These are phyloP conservation scores for Latrodectus geometricus DNA, from an alignment of 1,140 invertebrate genomes.

Conservation along the genomic window DNA sequence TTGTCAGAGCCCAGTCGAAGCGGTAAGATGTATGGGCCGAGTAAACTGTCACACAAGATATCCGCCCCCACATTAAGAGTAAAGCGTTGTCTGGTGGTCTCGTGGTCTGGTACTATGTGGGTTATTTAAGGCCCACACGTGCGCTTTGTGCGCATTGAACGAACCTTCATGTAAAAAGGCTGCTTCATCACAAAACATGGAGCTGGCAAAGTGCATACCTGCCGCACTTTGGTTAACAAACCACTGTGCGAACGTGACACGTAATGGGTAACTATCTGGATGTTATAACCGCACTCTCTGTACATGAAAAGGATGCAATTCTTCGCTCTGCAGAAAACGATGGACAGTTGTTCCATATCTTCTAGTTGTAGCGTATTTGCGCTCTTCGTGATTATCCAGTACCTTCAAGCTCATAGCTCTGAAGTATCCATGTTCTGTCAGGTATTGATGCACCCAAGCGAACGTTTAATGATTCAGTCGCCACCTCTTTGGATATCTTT, in stretches of 20 bases:
- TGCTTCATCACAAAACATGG: background rate
- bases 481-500: background rate
- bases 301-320: background rate
- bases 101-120: too few relatives aligned
- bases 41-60: too few relatives aligned
- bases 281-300: too few relatives aligned
- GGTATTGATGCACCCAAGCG: slow-evolving; percentile 4
- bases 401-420: background rate
- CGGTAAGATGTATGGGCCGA: too few relatives aligned
- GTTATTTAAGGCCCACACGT: too few relatives aligned
- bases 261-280: background rate
- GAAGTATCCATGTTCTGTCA: background rate
- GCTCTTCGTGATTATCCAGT: background rate
- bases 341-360: background rate
- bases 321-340: background rate
- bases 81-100: background rate
- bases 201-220: background rate
- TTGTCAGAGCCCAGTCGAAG: too few relatives aligned
- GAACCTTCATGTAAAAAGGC: background rate
- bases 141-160: background rate
- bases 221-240: background rate
- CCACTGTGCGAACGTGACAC: background rate
- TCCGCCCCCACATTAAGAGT: background rate
- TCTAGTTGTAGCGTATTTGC: background rate
- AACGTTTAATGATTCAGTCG: slow-evolving; percentile 6